phyloP scores from a whole-genome alignment of 30 jellyfish, hydroid and myxozoan species.

The Catostylus mosaicus region DNA sequence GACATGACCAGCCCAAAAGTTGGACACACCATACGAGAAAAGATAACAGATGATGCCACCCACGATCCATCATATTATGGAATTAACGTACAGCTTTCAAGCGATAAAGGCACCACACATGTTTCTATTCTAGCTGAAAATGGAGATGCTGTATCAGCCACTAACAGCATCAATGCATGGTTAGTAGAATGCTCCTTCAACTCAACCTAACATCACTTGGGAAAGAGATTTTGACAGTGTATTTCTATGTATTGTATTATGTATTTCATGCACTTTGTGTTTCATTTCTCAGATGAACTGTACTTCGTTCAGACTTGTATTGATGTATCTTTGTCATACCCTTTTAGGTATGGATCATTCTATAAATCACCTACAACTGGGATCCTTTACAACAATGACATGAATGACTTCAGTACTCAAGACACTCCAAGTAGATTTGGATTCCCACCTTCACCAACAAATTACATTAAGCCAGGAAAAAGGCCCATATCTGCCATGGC shows the following conservation, averaged over 20 bases:
- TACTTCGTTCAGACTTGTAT: no score
- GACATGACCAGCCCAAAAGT: constrained; percentile 95
- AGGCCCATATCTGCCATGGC: constrained; percentile 95
- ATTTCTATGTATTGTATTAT: no score
- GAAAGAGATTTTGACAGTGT: no score
- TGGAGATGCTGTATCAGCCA: constrained; percentile 97
- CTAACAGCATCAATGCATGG: constrained; percentile 95
- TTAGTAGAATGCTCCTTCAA: no score
- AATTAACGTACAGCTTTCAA: constrained; percentile 73
- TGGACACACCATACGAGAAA: constrained; percentile 75
- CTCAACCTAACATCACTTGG: no score
- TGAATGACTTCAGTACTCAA: constrained; percentile 96
- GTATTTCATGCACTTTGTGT: no score
- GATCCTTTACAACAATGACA: constrained; percentile 87
- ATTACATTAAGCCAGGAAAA: constrained; percentile 84
- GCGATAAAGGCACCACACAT: constrained; percentile 97
- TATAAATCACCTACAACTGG: constrained; percentile 91
- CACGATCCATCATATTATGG: constrained; percentile 92
- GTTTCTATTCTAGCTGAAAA: constrained; percentile 93
- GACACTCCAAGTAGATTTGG: constrained; percentile 80
- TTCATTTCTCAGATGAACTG: no score
- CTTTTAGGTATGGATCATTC: constrained; percentile 89
- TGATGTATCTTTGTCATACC: neutral
- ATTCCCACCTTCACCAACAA: constrained; percentile 85
- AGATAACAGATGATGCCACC: constrained; percentile 86